Evolutionary conservation across 2,113 vertebrate genomes (phyloP).

Genomic region (Pseudopipra pipra): DNA sequence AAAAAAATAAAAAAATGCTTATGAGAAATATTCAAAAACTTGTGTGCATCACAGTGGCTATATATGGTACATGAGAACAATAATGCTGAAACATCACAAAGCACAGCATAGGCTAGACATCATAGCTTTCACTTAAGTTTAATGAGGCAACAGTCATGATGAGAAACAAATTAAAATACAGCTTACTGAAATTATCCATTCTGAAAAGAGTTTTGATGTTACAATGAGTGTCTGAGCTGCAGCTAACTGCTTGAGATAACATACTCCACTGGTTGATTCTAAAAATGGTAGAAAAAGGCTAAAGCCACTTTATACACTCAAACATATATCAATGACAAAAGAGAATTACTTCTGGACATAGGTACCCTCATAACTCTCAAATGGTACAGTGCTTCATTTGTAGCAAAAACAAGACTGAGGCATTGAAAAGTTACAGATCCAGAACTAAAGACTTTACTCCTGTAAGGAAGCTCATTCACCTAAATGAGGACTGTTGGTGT

Average conservation of each 20-base stretch:
- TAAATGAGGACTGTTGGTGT: background rate
- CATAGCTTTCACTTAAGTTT: constrained; percentile 48
- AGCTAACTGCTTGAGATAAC: background rate
- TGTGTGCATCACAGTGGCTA: background rate
- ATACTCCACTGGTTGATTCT: constrained; percentile 27
- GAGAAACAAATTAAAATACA: constrained; percentile 45
- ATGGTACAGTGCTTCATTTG: background rate
- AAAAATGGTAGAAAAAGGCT: constrained; percentile 24
- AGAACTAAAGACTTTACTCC: background rate
- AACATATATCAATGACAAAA: background rate
- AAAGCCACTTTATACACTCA: background rate
- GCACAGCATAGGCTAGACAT: background rate
- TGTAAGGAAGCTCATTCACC: background rate
- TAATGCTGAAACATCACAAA: constrained; percentile 3
- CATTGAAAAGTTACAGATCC: background rate
- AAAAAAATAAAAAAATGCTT: background rate
- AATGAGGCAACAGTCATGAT: constrained; percentile 54
- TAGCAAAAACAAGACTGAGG: background rate
- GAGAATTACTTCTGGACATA: background rate
- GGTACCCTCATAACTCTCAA: background rate
- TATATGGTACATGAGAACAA: background rate
- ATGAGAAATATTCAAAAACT: background rate
- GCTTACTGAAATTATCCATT: constrained; percentile 35
- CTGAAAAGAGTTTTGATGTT: constrained; percentile 38
- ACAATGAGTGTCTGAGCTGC: constrained; percentile 6